Evolutionary conservation across 1,140 invertebrate genomes (phyloP).

Genomic region (Euglossa dilemma): DNA sequence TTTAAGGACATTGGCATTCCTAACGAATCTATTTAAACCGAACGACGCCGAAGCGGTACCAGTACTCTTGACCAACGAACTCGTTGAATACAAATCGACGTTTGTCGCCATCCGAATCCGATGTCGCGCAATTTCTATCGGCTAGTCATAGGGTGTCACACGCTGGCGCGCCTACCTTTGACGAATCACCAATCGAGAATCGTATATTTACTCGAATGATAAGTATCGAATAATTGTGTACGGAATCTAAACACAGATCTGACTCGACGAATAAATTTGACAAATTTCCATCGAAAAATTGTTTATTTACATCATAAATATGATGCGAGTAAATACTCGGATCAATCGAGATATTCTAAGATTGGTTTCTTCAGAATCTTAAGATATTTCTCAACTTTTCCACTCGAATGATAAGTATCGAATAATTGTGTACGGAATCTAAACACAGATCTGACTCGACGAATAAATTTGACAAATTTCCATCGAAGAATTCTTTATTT

Average conservation of each 20-base stretch:
- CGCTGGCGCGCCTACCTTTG: not conserved
- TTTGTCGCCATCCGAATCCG: not conserved
- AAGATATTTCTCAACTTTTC: no score
- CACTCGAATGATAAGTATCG: no score
- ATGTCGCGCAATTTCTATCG: not conserved
- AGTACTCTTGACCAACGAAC: not conserved
- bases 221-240: not conserved
- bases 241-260: not conserved
- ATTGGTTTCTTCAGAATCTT: no score
- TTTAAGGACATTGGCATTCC: not conserved
- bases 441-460: not conserved
- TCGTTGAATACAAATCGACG: not conserved
- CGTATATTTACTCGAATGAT: no score
- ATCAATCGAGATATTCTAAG: no score
- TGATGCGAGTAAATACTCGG: no score
- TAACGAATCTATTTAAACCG: not conserved
- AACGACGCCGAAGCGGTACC: not conserved
- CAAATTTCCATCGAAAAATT: no score
- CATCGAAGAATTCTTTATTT: no score
- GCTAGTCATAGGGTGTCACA: not conserved
- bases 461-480: no score
- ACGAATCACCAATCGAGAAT: no score
- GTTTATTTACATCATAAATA: no score
- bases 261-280: no score
- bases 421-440: not conserved